Base-by-base conservation (phyloP, 2,797 vertebrate genomes). In the Acrocephalus scirpaceus region DNA sequence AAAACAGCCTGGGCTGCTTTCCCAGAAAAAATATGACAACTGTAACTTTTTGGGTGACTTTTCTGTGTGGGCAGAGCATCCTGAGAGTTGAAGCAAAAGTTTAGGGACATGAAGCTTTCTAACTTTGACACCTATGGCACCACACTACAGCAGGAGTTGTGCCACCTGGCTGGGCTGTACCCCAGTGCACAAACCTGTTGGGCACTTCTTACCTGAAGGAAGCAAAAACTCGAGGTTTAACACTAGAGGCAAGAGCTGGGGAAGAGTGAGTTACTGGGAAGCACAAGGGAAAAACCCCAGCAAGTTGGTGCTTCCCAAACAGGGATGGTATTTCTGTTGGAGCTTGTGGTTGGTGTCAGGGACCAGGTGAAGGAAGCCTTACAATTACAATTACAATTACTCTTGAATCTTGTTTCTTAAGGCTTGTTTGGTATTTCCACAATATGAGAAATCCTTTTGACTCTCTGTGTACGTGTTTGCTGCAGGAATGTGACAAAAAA, bases 131-230 rank as follows among this genome's bases (percentile, higher is more conserved):
- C 32, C 30, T 47, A 9, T 26, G n/a, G 44, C 29, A 54, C 5
- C 0, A 0, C 25, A 4, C n/a, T 45, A 9, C 8, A 36, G 27
- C 2, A 2, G 14, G 50, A 9, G 75, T 73, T 66, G 22, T 70
- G 27, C 36, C 29, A 13, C 22, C 8, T 5, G 1, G 6, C 50
- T 77, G 45, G 34, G 20, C 70, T 62, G 9, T 20, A 22, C 23
- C 48, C 23, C 51, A 13, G 23, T 67, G 44, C 34, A 70, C 42
- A 67, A 60, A 69, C 29, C 27, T 76, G 12, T 4, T 32, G n/a
- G 71, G 30, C 19, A 26, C 38, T 74, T 56, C 26, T 40, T 72
- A 11, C 38, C 23, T 6, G 0, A 16, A 47, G 19, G 40, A 86
- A 53, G 57, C 34, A 75, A 69, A 79, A 67, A 32, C 16, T 3